These are phyloP conservation scores for Lagopus leucura DNA, from an alignment of 2,113 vertebrate genomes.

Conservation along the genomic window DNA sequence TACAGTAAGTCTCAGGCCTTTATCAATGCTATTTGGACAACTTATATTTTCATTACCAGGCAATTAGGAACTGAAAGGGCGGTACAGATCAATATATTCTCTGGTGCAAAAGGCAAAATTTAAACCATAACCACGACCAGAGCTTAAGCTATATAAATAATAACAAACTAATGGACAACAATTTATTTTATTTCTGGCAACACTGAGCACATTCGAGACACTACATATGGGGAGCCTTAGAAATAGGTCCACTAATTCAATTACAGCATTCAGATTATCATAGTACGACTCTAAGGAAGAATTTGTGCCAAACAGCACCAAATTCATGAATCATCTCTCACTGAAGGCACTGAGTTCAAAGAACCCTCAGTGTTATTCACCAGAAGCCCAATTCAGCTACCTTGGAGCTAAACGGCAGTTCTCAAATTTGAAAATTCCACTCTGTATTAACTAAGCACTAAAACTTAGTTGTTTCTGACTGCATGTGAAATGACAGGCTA, in stretches of 20 bases:
- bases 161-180: not conserved
- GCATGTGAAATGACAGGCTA: not conserved
- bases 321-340: not conserved
- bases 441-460: not conserved
- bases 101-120: not conserved
- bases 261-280: not conserved
- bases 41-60: not conserved
- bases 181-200: not conserved
- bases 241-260: not conserved
- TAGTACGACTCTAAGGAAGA: not conserved
- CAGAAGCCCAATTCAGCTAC: not conserved
- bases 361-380: not conserved
- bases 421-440: not conserved
- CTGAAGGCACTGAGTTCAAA: not conserved
- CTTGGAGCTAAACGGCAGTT: not conserved
- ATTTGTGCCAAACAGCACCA: accelerated
- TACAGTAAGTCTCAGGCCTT: constrained; percentile 3
- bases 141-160: constrained; percentile 7
- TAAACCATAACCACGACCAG: not conserved
- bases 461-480: not conserved
- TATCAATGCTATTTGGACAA: constrained; percentile 26
- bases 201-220: not conserved
- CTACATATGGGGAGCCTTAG: not conserved
- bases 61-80: constrained; percentile 8
- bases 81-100: not conserved